Percentiles rank a stretch among this genome's conserved stretches.
Evolutionary conservation across 2,888 invertebrate genomes (phyloP).

Genomic region (Campoplex capitator): DNA sequence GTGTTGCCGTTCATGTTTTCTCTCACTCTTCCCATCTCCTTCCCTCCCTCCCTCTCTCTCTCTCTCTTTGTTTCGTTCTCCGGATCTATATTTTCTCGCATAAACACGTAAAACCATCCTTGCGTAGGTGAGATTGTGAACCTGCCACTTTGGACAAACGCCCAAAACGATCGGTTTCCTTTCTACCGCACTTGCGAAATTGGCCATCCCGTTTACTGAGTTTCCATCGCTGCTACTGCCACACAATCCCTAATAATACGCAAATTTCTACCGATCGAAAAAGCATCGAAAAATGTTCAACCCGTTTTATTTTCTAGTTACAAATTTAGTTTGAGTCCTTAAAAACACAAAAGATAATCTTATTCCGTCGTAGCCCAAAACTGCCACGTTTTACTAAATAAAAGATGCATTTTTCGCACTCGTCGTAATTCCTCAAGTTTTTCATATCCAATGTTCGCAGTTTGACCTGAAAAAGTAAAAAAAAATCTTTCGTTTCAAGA

Average conservation of each 20-base stretch:
- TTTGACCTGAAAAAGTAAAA: not conserved
- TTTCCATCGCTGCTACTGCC: not conserved
- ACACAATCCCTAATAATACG: not conserved
- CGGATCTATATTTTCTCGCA: not conserved
- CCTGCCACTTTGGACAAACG: slow-evolving; percentile 62
- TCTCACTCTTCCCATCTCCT: not conserved
- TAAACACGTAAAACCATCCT: slow-evolving; percentile 5
- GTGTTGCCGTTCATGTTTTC: slow-evolving; percentile 59
- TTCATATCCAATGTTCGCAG: not conserved
- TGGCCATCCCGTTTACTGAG: slow-evolving; percentile 16
- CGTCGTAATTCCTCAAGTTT: not conserved
- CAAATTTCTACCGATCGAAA: not conserved
- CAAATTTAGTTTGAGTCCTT: not conserved
- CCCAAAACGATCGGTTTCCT: slow-evolving; percentile 53
- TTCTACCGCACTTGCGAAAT: slow-evolving; percentile 14
- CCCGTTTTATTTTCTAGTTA: not conserved
- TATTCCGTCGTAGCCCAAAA: not conserved
- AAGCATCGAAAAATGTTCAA: not conserved
- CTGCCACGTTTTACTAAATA: not conserved
- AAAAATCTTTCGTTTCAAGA: not conserved
- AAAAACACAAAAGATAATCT: not conserved
- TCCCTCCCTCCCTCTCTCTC: not conserved
- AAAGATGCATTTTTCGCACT: not conserved
- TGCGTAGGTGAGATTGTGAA: slow-evolving; percentile 50
- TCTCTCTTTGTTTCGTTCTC: slow-evolving; percentile 3